Conservation (phyloP, 2,888 invertebrate genomes). For the Drosophila tanythrix region DNA sequence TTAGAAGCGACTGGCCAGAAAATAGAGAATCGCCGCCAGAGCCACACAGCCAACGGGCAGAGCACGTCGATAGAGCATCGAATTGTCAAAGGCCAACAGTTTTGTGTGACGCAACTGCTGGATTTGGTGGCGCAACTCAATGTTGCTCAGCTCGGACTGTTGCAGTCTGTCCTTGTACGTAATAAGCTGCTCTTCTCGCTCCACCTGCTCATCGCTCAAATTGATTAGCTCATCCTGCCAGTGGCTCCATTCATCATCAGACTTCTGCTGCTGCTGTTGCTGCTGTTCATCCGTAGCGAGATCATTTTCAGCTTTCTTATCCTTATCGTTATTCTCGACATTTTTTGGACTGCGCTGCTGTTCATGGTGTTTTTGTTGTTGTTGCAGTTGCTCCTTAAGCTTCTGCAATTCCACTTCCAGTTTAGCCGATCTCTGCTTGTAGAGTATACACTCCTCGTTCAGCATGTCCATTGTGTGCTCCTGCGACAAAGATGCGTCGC, state of each 20-base stretch:
- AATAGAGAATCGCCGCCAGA: conserved; percentile 82
- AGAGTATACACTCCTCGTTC: conserved; percentile 77
- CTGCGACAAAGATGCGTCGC: conserved; percentile 25
- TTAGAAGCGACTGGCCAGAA: conserved; percentile 62
- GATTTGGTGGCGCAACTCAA: conserved; percentile 81
- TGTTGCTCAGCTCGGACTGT: conserved; percentile 78
- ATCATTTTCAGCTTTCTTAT: background rate
- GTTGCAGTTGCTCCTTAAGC: conserved; percentile 54
- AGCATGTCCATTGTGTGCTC: conserved; percentile 79
- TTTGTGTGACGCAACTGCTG: conserved; percentile 70
- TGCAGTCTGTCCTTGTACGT: conserved; percentile 84
- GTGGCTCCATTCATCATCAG: background rate
- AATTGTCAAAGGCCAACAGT: conserved; percentile 30
- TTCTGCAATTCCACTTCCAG: conserved; percentile 69
- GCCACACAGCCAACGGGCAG: conserved; percentile 78
- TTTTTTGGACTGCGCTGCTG: conserved; percentile 10
- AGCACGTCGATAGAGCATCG: conserved; percentile 63
- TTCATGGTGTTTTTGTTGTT: conserved; percentile 6
- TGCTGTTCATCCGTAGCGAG: background rate
- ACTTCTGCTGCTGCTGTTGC: background rate
- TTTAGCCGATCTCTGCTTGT: conserved; percentile 67
- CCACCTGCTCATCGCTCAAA: conserved; percentile 75
- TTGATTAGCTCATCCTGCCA: conserved; percentile 74
- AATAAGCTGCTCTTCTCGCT: conserved; percentile 84
- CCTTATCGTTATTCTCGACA: conserved; percentile 8